phyloP scores from a whole-genome alignment of 2,888 invertebrate species.

The Pristionchus entomophagus region DNA sequence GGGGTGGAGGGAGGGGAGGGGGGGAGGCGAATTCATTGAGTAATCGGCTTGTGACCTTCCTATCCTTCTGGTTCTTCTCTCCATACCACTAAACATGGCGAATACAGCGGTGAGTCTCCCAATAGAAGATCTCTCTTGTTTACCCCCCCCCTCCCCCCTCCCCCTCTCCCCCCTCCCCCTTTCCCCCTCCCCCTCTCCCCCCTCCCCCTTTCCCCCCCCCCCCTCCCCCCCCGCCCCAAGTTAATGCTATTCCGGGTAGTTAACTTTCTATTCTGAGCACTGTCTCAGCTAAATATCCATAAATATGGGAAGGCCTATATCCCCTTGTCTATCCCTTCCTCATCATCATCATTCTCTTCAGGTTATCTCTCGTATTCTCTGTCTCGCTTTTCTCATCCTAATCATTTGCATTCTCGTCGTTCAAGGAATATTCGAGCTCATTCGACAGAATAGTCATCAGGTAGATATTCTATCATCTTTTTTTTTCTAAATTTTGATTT shows the following conservation, averaged over 20 bases:
- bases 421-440: slow-evolving; percentile 24
- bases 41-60: neutral
- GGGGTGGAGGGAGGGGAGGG: neutral
- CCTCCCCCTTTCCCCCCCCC: too few species aligned
- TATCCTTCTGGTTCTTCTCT: neutral
- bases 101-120: neutral
- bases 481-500: too few species aligned
- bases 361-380: slow-evolving; percentile 16
- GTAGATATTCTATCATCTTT: too few species aligned
- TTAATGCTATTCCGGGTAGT: too few species aligned
- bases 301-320: too few species aligned
- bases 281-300: too few species aligned
- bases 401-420: neutral
- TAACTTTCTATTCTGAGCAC: too few species aligned
- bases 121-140: too few species aligned
- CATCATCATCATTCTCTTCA: neutral
- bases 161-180: too few species aligned
- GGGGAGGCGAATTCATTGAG: slow-evolving; percentile 5
- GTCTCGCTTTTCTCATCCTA: slow-evolving; percentile 9
- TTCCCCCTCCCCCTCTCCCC: too few species aligned
- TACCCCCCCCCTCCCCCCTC: too few species aligned
- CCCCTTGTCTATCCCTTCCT: neutral
- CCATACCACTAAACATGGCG: slow-evolving; percentile 17
- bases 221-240: too few species aligned
- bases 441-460: slow-evolving; percentile 13